Percentiles rank a stretch among this genome's conserved stretches.
Conservation (phyloP, 2,888 invertebrate species). For the Microplitis manilae region DNA sequence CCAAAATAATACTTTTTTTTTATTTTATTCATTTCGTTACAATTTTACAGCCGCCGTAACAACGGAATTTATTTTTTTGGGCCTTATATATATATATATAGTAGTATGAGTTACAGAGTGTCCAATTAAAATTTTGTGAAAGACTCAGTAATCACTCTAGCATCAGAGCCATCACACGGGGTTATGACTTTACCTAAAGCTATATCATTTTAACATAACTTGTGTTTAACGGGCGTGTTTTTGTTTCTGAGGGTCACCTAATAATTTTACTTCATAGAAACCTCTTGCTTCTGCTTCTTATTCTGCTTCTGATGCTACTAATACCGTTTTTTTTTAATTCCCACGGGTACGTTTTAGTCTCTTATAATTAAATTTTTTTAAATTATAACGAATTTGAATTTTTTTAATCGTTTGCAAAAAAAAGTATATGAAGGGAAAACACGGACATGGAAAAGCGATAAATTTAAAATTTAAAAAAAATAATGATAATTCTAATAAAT, state of each 20-base stretch:
- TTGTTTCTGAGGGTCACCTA: conserved; percentile 37
- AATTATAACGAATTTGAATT: not conserved
- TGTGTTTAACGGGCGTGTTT: conserved; percentile 27
- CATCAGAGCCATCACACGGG: conserved; percentile 41
- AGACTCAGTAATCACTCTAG: not conserved
- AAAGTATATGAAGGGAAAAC: too few species aligned
- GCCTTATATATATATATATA: conserved; percentile 45
- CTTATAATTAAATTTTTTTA: not conserved
- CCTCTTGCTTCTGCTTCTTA: conserved; percentile 36
- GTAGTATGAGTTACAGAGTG: conserved; percentile 10
- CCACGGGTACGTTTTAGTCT: not conserved
- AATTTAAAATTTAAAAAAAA: too few species aligned
- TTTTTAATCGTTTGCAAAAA: not conserved
- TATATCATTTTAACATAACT: conserved; percentile 41
- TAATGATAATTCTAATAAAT: too few species aligned
- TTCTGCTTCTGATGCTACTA: conserved; percentile 15
- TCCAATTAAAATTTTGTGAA: conserved; percentile 1
- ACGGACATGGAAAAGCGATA: too few species aligned
- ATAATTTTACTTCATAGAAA: conserved; percentile 51
- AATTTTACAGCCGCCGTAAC: conserved; percentile 51
- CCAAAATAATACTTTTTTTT: conserved; percentile 22
- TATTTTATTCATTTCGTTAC: conserved; percentile 30
- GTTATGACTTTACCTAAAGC: conserved; percentile 57
- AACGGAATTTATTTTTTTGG: conserved; percentile 58
- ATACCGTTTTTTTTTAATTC: not conserved